A percentile compares a stretch with the other conserved stretches of the same genome.
These are phyloP conservation scores for Sarcophilus harrisii DNA, from an alignment of 2,797 vertebrate species.

Conservation along the genomic window DNA sequence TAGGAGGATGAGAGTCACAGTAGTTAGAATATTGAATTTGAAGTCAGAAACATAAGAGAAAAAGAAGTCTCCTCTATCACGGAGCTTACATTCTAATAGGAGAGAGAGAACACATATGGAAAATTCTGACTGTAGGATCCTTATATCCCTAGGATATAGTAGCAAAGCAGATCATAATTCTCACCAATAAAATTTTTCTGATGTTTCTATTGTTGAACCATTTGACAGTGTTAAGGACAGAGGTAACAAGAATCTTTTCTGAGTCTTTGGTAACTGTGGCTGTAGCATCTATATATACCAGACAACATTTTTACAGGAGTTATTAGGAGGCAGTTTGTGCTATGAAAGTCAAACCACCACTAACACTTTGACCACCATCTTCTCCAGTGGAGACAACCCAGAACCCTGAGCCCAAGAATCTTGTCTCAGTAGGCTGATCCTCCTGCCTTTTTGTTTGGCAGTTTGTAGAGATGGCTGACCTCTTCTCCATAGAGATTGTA, in stretches of 20 bases:
- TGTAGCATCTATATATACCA: not conserved
- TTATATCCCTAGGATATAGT: not conserved
- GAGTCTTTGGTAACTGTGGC: not conserved
- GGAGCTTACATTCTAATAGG: not conserved
- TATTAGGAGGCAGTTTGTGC: not conserved
- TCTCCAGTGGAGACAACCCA: no score
- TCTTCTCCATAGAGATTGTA: no score
- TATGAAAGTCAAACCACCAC: no score
- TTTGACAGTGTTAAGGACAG: not conserved
- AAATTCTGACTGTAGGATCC: not conserved
- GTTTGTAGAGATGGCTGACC: not conserved
- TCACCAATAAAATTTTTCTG: not conserved
- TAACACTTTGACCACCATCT: no score
- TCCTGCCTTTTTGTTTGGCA: not conserved
- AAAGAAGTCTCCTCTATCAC: not conserved
- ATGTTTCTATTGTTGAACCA: not conserved
- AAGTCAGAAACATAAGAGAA: no score
- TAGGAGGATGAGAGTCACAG: no score
- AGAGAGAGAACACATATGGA: not conserved
- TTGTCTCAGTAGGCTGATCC: not conserved
- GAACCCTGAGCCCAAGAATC: no score
- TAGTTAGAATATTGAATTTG: no score
- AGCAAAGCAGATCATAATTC: not conserved
- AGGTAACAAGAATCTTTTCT: not conserved
- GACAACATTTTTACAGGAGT: not conserved